Evolutionary conservation across 1,140 invertebrate genomes (phyloP), one percentile per base, ranked within the genome.

Genomic region (Trachelipus rathkii): DNA sequence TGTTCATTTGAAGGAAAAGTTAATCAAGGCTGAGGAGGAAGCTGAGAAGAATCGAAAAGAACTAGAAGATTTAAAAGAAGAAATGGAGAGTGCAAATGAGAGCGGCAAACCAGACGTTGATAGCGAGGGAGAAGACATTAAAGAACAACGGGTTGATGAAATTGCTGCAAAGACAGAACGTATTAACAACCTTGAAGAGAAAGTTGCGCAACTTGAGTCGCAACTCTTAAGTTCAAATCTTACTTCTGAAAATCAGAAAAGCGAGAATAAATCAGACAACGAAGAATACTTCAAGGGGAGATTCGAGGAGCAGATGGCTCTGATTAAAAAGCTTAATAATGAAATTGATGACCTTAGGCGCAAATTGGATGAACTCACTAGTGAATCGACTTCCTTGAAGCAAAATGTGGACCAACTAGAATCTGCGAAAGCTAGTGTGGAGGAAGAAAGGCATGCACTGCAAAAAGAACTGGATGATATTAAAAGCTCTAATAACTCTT

Each of bases 191-290:
- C 68, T 81, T 4, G 79, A 81, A 44, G 68, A 70, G 3, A 78
- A 77, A 70, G 79, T 81, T 6, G 72, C 44, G 76, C 75, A 81
- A 11, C 72, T 78, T 33, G 77, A 81, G 44, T 71, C 43, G 50
- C 68, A 71, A 23, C 44, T 78, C 23, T 72, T 70, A 8, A 74
- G 68, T 44, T 72, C 73, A 8, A 74, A 71, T 44, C 76, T 76
- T 43, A 70, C 69, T 76, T 74, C 73, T 19, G 77, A 78, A 44
- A 78, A 78, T 67, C 70, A 73, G 21, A 71, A 78, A 24, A 69
- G 78, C 23, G 79, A 81, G 72, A 75, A 66, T 4, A 68, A 50
- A 33, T 11, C 19, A 21, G 68, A 70, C 1, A 11, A 70, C 3
- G 24, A 23, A 23, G 68, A 21, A 23, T 1, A 21, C 68, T 23